Evolutionary conservation across 1,140 invertebrate genomes (phyloP), one percentile per base, ranked within the genome.

Genomic region (Bombus consobrinus): DNA sequence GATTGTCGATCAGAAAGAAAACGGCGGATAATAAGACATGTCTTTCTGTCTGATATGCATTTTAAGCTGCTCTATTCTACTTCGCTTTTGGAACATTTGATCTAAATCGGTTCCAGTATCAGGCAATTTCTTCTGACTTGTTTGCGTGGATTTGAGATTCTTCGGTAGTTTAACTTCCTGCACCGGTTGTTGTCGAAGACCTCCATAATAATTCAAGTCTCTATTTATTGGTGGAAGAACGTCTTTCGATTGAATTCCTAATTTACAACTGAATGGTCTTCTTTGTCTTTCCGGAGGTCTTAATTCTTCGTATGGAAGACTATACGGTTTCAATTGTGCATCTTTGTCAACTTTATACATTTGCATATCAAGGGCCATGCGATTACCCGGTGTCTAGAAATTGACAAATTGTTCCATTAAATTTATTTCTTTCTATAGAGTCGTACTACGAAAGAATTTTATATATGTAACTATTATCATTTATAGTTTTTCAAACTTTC

Each of bases 281-380:
- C 37, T 78, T 37, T 3, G 13, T 28, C 12, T 41, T n/a, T 53
- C 25, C 0, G 10, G 18, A 2, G 91, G 91, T 4, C 86, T 69
- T 76, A 91, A 1, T 73, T 86, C 85, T 2, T 86, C 74, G 34
- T 77, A 86, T 5, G 73, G 85, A 25, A 77, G 39, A 41, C 34
- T 68, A 64, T 0, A 64, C 18, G 59, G 10, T 22, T 25, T 12
- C 32, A 37, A 22, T 22, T 10, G 28, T 4, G 4, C 0, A 18
- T 9, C 9, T 22, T 15, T n/a, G 0, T 64, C 15, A n/a, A 3
- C 4, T 6, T 41, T 1, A 12, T 5, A 18, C 8, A 15, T 15
- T 62, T 18, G 22, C 12, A 13, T 8, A 59, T 15, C 28, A 2
- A 62, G 3, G 1, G 1, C 6, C 34, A 12, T n/a, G 12, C 28